Evolutionary conservation across 35 echinoderm and acorn worm genomes (phyloP).

Genomic region (Anneissia japonica): DNA sequence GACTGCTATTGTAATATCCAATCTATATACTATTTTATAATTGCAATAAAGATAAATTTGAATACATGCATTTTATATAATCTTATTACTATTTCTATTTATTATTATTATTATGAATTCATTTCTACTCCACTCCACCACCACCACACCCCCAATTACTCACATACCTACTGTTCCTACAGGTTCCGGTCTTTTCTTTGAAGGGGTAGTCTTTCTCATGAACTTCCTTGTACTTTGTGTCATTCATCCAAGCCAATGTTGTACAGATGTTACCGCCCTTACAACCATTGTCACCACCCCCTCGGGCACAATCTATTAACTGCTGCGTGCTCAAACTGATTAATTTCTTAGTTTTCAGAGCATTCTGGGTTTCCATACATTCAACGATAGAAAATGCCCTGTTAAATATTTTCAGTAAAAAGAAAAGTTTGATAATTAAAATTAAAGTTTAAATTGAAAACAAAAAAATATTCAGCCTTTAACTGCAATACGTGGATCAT

Average conservation of each 20-base stretch:
- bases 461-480: background rate
- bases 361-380: slow-evolving; percentile 66
- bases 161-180: background rate
- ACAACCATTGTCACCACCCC: slow-evolving; percentile 43
- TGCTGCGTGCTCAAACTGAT: slow-evolving; percentile 68
- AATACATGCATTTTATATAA: too few relatives aligned
- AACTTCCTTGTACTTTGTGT: slow-evolving; percentile 21
- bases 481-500: background rate
- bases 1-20: too few relatives aligned
- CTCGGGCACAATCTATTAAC: slow-evolving; percentile 61
- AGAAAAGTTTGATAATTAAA: background rate
- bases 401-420: background rate
- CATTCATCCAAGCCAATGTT: slow-evolving; percentile 57
- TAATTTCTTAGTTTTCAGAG: slow-evolving; percentile 44
- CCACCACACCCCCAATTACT: too few relatives aligned
- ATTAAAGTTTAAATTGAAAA: background rate
- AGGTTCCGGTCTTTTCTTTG: slow-evolving; percentile 29
- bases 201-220: slow-evolving; percentile 63
- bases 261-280: slow-evolving; percentile 48
- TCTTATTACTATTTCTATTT: too few relatives aligned
- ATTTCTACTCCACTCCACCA: too few relatives aligned
- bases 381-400: slow-evolving; percentile 93
- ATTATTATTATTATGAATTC: too few relatives aligned
- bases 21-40: too few relatives aligned
- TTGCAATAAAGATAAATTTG: too few relatives aligned